Conservation (phyloP, 1,140 invertebrate species). For the Mercenaria mercenaria region DNA sequence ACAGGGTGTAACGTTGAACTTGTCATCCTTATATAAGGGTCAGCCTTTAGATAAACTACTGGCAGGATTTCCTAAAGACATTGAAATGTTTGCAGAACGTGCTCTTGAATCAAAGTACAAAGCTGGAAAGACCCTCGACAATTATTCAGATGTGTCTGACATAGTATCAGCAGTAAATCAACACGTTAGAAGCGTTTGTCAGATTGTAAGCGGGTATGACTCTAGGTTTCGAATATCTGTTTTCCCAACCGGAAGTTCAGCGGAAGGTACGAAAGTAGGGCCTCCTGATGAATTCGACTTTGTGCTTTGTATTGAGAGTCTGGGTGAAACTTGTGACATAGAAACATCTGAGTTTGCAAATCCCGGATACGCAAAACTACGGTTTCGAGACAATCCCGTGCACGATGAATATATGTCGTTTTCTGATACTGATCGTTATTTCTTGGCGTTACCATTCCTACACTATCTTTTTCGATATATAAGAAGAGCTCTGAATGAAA, state of each 20-base stretch:
- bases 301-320: not conserved
- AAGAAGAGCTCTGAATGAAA: not conserved
- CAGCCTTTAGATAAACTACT: not conserved
- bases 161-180: not conserved
- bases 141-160: not conserved
- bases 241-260: not conserved
- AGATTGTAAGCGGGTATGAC: not conserved
- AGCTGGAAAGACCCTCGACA: not conserved
- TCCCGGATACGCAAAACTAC: not conserved
- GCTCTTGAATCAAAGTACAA: not conserved
- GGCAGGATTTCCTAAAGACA: not conserved
- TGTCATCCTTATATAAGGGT: not conserved
- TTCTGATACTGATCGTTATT: not conserved
- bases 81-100: not conserved
- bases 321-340: not conserved
- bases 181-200: not conserved
- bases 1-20: not conserved
- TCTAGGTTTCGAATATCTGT: not conserved
- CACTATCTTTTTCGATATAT: not conserved
- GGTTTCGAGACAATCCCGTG: not conserved
- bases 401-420: not conserved
- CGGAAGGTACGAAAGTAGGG: not conserved
- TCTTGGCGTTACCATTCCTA: not conserved
- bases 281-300: not conserved
- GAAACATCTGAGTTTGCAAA: not conserved